Evolutionary conservation across 2,113 vertebrate species (phyloP), one percentile per base, ranked within the genome.

Genomic region (Phoenicopterus ruber): DNA sequence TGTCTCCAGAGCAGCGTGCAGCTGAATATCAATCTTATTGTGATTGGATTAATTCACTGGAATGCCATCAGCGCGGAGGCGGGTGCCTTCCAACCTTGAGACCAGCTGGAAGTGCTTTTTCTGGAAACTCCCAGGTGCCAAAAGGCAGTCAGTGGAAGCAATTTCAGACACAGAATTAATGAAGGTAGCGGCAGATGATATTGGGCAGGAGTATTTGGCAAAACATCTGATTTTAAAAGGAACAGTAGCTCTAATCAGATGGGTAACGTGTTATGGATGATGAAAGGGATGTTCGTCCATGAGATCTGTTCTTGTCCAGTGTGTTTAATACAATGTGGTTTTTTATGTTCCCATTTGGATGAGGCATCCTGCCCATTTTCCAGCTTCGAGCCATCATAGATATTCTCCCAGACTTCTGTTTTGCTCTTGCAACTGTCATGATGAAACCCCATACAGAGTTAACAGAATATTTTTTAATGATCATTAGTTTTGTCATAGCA

Each of bases 21-120:
- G 82, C 58, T 96, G 85, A 94, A 38, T 94, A 72, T 82, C 81
- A 80, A 47, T 82, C 55, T 81, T 94, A 25, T 5, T 83, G 88
- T 92, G 85, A 86, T 83, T 62, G 55, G 54, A 90, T 93, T 96
- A 83, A 70, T 95, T 80, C 90, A 78, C 67, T 95, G 94, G 72
- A 96, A 96, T 90, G 49, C 63, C 42, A 63, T 80, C 79, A 92
- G 42, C 44, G 1, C 83, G 78, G 49, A 93, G 82, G 50, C 42
- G 34, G 52, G 63, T 92, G 90, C 88, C 79, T 94, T 96, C 92
- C 93, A 95, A 77, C 71, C 71, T 93, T 86, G 90, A 94, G 87
- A 94, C 70, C 94, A 97, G 92, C 90, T 95, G 92, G 79, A 92
- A 88, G 8, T 80, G 61, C 55, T 97, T 96, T 93, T 94, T 81